Conservation (phyloP, 2,797 vertebrate genomes). For the Lycodopsis pacificus region DNA sequence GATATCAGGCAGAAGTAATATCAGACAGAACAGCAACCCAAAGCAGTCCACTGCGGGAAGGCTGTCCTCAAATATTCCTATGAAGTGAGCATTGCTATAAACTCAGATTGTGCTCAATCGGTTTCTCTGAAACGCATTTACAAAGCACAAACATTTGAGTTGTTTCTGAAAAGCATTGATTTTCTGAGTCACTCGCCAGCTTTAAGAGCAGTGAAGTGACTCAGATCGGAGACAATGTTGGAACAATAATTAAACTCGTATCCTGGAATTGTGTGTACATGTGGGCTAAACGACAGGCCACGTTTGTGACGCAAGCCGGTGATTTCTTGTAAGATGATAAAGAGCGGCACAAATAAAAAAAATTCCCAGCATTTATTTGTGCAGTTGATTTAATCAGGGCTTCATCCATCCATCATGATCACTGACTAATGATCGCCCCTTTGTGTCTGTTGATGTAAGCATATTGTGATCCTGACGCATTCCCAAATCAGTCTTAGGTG, state of each 20-base stretch:
- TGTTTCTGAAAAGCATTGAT: slow-evolving; percentile 21
- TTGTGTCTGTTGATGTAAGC: slow-evolving; percentile 9
- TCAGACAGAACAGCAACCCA: not conserved
- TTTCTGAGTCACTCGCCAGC: slow-evolving; percentile 55
- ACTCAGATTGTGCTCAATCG: not conserved
- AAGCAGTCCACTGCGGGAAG: not conserved
- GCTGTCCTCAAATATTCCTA: not conserved
- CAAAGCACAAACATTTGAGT: slow-evolving; percentile 24
- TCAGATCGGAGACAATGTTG: slow-evolving; percentile 49
- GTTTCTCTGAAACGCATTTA: slow-evolving; percentile 5
- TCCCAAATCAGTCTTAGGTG: slow-evolving; percentile 7
- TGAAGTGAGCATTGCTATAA: slow-evolving; percentile 2
- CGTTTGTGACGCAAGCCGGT: slow-evolving; percentile 32
- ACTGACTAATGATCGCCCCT: not conserved
- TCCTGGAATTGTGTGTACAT: slow-evolving; percentile 49
- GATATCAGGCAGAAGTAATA: not conserved
- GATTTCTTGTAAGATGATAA: slow-evolving; percentile 38
- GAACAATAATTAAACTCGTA: slow-evolving; percentile 55
- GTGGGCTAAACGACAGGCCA: slow-evolving; percentile 27
- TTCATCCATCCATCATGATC: not conserved
- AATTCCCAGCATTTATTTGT: not conserved
- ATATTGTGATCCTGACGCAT: slow-evolving; percentile 13
- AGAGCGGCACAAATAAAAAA: not conserved
- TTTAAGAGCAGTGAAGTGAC: slow-evolving; percentile 53
- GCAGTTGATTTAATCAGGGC: not conserved